phyloP scores from a whole-genome alignment of 1,140 invertebrate species.

The Stegodyphus mimosarum region DNA sequence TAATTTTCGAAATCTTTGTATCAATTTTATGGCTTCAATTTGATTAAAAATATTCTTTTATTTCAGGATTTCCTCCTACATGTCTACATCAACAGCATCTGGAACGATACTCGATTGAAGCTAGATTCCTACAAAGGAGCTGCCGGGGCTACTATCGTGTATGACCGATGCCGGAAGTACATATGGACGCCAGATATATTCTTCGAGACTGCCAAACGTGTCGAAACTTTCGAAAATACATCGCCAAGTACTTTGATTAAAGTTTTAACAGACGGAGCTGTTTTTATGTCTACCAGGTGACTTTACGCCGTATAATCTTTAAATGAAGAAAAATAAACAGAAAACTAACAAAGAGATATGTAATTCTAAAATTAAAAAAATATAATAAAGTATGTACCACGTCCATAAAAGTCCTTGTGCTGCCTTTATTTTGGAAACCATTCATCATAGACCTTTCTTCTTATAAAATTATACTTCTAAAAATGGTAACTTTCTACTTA shows the following conservation, averaged over 20 bases:
- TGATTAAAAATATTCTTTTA: neutral
- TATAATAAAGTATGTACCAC: too few relatives aligned
- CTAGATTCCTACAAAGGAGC: neutral
- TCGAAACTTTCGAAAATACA: neutral
- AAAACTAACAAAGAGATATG: too few relatives aligned
- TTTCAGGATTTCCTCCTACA: conserved; percentile 22
- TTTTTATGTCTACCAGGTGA: conserved; percentile 15
- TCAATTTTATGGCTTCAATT: too few relatives aligned
- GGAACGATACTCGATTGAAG: conserved; percentile 16
- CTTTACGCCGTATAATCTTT: too few relatives aligned
- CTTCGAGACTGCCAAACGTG: conserved; percentile 14
- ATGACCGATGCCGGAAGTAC: conserved; percentile 8
- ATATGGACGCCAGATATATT: conserved; percentile 32
- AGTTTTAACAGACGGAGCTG: conserved; percentile 12
- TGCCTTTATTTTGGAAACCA: too few relatives aligned
- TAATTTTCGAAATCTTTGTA: too few relatives aligned
- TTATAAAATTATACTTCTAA: too few relatives aligned
- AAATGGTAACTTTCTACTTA: too few relatives aligned
- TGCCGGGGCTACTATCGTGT: neutral
- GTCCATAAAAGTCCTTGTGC: too few relatives aligned
- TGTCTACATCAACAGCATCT: conserved; percentile 5
- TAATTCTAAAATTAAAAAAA: too few relatives aligned
- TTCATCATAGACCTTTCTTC: too few relatives aligned
- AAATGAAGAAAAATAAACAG: too few relatives aligned
- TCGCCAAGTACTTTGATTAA: conserved; percentile 20